A percentile compares a stretch with the other conserved stretches of the same genome.
These are phyloP conservation scores for Macrosiphum euphorbiae DNA, from an alignment of 2,888 invertebrate genomes.

Conservation along the genomic window DNA sequence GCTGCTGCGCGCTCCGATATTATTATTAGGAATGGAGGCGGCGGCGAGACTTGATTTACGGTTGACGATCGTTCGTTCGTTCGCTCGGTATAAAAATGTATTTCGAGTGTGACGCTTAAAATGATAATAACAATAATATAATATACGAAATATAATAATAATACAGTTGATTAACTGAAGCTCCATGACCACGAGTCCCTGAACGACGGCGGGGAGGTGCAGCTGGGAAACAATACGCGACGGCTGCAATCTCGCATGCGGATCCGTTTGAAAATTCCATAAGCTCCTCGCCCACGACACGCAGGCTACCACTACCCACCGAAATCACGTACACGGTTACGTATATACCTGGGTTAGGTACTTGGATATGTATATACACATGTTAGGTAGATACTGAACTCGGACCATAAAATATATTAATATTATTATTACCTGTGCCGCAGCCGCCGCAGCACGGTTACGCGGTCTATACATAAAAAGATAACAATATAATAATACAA, in stretches of 20 bases:
- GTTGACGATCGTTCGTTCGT: neutral
- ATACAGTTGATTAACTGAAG: slow-evolving; percentile 18
- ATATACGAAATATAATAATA: neutral
- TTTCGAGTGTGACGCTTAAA: neutral
- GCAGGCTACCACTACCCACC: neutral
- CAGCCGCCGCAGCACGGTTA: neutral
- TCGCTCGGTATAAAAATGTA: neutral
- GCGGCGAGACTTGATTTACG: neutral
- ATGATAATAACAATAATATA: neutral
- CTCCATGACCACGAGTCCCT: neutral
- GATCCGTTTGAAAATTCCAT: slow-evolving; percentile 36
- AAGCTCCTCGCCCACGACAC: neutral
- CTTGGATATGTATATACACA: neutral
- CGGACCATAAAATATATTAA: slow-evolving; percentile 12
- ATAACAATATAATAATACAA: neutral
- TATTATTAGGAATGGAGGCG: neutral
- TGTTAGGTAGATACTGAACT: neutral
- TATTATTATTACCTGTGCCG: neutral
- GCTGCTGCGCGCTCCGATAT: neutral
- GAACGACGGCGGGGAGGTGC: neutral
- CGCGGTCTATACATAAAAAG: neutral
- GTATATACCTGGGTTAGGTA: neutral
- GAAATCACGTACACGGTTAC: neutral
- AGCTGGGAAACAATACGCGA: slow-evolving; percentile 20
- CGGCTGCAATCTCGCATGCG: neutral